Evolutionary conservation across 2,888 invertebrate genomes (phyloP).

Genomic region (Zaprionus bogoriensis): DNA sequence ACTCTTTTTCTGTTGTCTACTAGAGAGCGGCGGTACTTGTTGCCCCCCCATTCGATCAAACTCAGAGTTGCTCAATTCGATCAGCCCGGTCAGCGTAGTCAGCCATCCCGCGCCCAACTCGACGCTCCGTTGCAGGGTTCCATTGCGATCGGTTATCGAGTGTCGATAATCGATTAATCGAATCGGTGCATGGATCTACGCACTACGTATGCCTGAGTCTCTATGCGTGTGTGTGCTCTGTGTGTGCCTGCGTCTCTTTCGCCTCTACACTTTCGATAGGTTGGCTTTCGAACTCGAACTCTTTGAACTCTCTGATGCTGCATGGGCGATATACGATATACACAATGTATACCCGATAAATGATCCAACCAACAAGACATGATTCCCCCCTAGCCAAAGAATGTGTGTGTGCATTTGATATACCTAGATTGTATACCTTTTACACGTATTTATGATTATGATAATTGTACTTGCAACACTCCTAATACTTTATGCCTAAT

Average conservation of each 20-base stretch:
- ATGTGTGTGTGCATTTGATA: constrained; percentile 52
- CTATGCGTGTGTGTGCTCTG: constrained; percentile 18
- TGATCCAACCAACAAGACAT: constrained; percentile 10
- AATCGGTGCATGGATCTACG: too few relatives aligned
- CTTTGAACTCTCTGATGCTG: constrained; percentile 32
- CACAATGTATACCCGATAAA: constrained; percentile 27
- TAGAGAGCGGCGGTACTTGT: constrained; percentile 12
- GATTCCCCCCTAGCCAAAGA: constrained; percentile 24
- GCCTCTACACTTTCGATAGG: constrained; percentile 18
- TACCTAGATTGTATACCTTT: constrained; percentile 36
- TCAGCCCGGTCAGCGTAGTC: constrained; percentile 46
- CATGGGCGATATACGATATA: constrained; percentile 45
- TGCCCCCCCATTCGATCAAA: background rate
- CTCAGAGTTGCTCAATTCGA: constrained; percentile 14
- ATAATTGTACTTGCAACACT: constrained; percentile 48
- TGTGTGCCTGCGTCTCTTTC: constrained; percentile 21
- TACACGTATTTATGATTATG: constrained; percentile 37
- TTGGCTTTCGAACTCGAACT: constrained; percentile 36
- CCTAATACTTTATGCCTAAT: constrained; percentile 22
- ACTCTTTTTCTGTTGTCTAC: constrained; percentile 15
- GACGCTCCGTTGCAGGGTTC: constrained; percentile 34
- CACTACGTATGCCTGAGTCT: constrained; percentile 2
- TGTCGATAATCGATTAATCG: constrained; percentile 1
- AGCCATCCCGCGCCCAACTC: constrained; percentile 82
- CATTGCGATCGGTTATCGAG: constrained; percentile 18